phyloP scores from a whole-genome alignment of 1,140 invertebrate genomes.

The Drosophila kurseongensis region DNA sequence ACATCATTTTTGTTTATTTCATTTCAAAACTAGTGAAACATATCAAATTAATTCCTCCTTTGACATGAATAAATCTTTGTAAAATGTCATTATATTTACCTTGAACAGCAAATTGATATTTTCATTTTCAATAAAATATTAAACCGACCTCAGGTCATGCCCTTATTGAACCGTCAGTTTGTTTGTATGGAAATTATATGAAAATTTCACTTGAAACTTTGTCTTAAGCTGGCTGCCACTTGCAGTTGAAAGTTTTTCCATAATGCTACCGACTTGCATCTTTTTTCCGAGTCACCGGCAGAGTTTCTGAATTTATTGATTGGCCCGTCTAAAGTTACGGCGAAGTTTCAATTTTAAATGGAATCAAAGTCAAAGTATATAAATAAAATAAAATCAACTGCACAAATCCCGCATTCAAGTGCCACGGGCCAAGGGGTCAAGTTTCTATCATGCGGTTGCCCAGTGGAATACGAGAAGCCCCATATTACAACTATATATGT shows the following conservation, averaged over 20 bases:
- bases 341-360: conserved; percentile 31
- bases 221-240: conserved; percentile 30
- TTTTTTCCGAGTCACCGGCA: conserved; percentile 1
- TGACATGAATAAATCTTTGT: conserved; percentile 7
- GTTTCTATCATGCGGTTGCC: conserved; percentile 23
- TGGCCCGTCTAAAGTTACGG: conserved; percentile 22
- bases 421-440: conserved; percentile 9
- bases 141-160: conserved; percentile 13
- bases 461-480: conserved; percentile 28
- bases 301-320: conserved; percentile 42
- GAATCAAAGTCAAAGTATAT: conserved; percentile 38
- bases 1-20: too few relatives aligned
- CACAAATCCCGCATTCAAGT: conserved; percentile 32
- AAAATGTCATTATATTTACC: not conserved
- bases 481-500: not conserved
- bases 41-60: not conserved
- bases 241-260: conserved; percentile 57
- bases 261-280: conserved; percentile 12
- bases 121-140: conserved; percentile 12
- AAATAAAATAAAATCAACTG: conserved; percentile 39
- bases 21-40: conserved; percentile 1
- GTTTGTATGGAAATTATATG: conserved; percentile 37
- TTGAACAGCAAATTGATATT: conserved; percentile 11
- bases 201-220: conserved; percentile 60
- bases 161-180: conserved; percentile 23